Conservation (phyloP, 2,888 invertebrate species). For the Tenthredo mesomela region DNA sequence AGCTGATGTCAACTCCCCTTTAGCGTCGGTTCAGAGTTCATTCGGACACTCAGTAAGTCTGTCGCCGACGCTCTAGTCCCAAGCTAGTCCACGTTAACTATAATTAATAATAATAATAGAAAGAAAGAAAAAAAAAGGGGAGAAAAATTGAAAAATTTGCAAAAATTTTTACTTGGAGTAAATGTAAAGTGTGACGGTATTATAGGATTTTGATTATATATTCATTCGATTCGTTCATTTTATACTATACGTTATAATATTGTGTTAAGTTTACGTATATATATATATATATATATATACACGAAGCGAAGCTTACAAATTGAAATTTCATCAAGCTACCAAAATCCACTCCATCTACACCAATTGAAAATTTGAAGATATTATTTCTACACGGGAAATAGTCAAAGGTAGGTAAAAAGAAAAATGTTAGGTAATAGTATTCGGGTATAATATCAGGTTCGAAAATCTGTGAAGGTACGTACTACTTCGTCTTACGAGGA, state of each 20-base stretch:
- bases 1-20: conserved; percentile 68
- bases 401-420: neutral
- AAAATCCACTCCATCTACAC: neutral
- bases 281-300: too few species aligned
- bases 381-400: neutral
- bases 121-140: neutral
- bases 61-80: conserved; percentile 28
- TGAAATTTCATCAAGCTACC: neutral
- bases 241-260: neutral
- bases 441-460: neutral
- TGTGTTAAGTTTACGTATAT: neutral
- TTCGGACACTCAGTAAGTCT: conserved; percentile 49
- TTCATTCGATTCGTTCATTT: neutral
- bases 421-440: neutral
- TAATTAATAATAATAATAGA: neutral
- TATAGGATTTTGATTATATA: neutral
- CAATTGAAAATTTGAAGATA: neutral
- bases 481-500: neutral
- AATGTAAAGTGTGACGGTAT: neutral
- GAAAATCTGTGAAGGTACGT: neutral
- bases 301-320: neutral
- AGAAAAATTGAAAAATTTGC: neutral
- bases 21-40: conserved; percentile 61
- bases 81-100: conserved; percentile 12
- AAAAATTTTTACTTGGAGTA: neutral